phyloP scores from a whole-genome alignment of 2,888 invertebrate genomes.

The Drosophila lutescens region DNA sequence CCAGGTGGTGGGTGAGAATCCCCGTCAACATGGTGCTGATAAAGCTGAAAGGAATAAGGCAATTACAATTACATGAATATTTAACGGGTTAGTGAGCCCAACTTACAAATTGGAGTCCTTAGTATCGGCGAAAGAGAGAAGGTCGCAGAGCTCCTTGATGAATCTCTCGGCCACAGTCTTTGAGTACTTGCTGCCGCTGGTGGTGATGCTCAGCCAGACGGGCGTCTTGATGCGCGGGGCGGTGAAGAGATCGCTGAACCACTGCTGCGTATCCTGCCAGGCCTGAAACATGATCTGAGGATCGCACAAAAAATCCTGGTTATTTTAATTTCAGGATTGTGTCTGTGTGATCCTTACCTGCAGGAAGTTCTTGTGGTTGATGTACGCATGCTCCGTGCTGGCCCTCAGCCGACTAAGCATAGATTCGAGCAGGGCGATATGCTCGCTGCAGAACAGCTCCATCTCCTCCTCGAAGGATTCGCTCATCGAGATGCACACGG shows the following conservation, averaged over 20 bases:
- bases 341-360: conserved; percentile 84
- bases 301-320: conserved; percentile 10
- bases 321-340: not conserved
- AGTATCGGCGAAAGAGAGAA: conserved; percentile 90
- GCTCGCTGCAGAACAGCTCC: conserved; percentile 91
- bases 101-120: conserved; percentile 96
- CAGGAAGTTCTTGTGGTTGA: conserved; percentile 84
- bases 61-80: not conserved
- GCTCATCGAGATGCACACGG: conserved; percentile 87
- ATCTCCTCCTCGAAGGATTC: conserved; percentile 87
- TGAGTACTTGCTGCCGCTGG: conserved; percentile 82
- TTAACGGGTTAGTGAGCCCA: not conserved
- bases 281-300: conserved; percentile 85
- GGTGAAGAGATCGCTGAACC: conserved; percentile 89
- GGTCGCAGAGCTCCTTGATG: conserved; percentile 87
- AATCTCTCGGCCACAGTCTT: conserved; percentile 85
- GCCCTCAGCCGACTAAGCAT: conserved; percentile 89
- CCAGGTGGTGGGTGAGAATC: conserved; percentile 94
- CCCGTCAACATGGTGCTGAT: conserved; percentile 95
- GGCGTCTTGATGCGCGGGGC: conserved; percentile 88
- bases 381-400: conserved; percentile 88
- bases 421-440: conserved; percentile 90
- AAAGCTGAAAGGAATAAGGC: conserved; percentile 87
- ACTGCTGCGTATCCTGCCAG: conserved; percentile 84
- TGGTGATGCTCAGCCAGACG: conserved; percentile 87